A percentile compares a stretch with the other conserved stretches of the same genome.
phyloP scores from a whole-genome alignment of 23 tunicate genomes.

The Clavelina lepadiformis region DNA sequence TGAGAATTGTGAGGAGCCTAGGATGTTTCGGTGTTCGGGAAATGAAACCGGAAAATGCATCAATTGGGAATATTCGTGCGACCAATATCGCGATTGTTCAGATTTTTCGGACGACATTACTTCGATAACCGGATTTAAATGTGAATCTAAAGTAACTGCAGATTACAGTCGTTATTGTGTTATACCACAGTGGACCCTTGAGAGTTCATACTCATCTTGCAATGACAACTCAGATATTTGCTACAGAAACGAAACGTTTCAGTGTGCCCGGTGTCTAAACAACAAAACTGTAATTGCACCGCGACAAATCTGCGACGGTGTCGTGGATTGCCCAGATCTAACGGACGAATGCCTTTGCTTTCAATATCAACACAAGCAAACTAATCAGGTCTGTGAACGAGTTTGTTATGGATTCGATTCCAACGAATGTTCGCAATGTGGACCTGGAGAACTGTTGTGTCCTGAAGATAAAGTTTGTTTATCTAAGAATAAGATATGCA shows the following conservation, averaged over 20 bases:
- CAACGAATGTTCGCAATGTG: neutral
- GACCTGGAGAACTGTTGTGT: constrained; percentile 13
- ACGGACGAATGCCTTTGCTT: constrained; percentile 45
- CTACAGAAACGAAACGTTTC: constrained; percentile 14
- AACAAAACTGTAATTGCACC: constrained; percentile 17
- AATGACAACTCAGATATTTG: constrained; percentile 33
- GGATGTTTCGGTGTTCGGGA: constrained; percentile 40
- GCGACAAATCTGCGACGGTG: constrained; percentile 41
- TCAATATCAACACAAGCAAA: neutral
- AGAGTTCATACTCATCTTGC: constrained; percentile 5
- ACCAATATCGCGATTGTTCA: constrained; percentile 13
- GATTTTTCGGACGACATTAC: neutral
- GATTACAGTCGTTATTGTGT: neutral
- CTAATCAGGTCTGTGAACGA: constrained; percentile 1
- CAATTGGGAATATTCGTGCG: constrained; percentile 28
- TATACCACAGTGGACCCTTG: constrained; percentile 45
- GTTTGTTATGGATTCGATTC: constrained; percentile 11
- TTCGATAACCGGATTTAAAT: constrained; percentile 32
- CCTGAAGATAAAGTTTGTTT: constrained; percentile 15
- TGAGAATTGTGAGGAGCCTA: constrained; percentile 23
- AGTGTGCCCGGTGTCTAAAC: constrained; percentile 23
- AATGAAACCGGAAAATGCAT: constrained; percentile 1
- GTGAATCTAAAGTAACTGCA: neutral
- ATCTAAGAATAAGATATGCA: constrained; percentile 1
- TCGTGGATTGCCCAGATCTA: constrained; percentile 25